Base-by-base conservation (phyloP, 2,888 invertebrate species). In the Drosophila setosimentum region DNA sequence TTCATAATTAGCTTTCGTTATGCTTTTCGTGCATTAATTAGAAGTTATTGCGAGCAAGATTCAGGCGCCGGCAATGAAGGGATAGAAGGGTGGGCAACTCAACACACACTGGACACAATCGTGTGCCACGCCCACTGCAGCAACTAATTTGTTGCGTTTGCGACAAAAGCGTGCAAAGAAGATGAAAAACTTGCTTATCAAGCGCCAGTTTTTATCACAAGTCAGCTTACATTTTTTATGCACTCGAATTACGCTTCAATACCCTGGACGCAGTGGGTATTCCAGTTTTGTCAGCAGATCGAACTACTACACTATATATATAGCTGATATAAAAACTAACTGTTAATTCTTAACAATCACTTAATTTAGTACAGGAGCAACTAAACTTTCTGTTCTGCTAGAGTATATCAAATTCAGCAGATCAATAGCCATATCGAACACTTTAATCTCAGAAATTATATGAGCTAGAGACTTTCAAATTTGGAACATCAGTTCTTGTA, bases 1-100 rank as follows among this genome's bases (percentile, higher is more conserved):
- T 87, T 82, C 91, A 89, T 87, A 87, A 87, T 87, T 90, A 87
- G 87, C 89, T 89, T 90, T 87, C 84, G 90, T 87, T 89, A 90
- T 87, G 87, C 87, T 87, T 87, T 89, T 87, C 89, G 87, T 90
- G 89, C 88, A 86, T 86, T 86, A 86, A 86, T 86, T 86, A 86
- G 85, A 88, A 86, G 89, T 86, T 86, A 86, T 86, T 86, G 85
- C 88, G 74, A 80, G 81, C 73, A 48, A 54, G 24, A 79, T 69
- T 71, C 83, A 78, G 87, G 87, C 89, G 85, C 85, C 86, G 67
- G 73, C 60, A 73, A 75, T 0, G 5, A 16, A 11, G 24, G 33
- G 33, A 33, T 7, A n/a, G 18, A 18, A 10, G 45, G 45, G 45
- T 24, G 24, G 21, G 37, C 27, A 76, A 72, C 79, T 85, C 85